Base-by-base conservation (phyloP, 2,888 invertebrate species). In the Leptinotarsa juncta region DNA sequence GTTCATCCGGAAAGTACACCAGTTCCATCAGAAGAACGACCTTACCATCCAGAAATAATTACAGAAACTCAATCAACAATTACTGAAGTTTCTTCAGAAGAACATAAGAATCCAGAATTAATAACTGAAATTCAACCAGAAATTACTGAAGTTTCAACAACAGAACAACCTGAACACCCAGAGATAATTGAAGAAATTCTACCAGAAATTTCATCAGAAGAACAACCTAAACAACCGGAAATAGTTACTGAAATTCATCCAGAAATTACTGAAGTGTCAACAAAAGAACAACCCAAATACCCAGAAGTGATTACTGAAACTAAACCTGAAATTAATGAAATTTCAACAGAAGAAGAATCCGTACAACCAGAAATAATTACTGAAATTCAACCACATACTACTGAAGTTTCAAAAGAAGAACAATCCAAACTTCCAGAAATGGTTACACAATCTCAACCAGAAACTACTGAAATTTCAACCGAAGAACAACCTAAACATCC, bases 1-100 rank as follows among this genome's bases (percentile, higher is more conserved):
- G 48, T 50, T 65, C 71, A 74, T 60, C 12, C 69, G 48, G 70
- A 60, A 49, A 32, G 26, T 20, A 67, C 65, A 42, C 16, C 15
- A 65, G 50, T 50, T 50, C 3, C 50, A 42, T 18, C 3, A n/a
- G 65, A 48, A 26, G 65, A 57, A 26, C 42, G 3, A 42, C 42
- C 15, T 20, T 12, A 66, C 18, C 48, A 14, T 16, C 14, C 65
- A 66, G 14, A 66, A 42, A 12, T n/a, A 49, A 66, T 16, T 16
- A 65, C 51, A 16, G 51, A 51, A 51, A 51, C 51, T 4, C 51
- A 51, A 51, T 4, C 51, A 5, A 1, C 51, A 51, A 7, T 16
- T 5, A 51, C 51, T 51, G 51, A 51, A 51, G 15, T 51, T n/a
- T 51, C 15, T n/a, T 51, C 51, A 15, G 51, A n/a, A 51, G 49